Base-by-base conservation (phyloP, 53 echinoderm and acorn worm species). In the Antedon mediterranea region DNA sequence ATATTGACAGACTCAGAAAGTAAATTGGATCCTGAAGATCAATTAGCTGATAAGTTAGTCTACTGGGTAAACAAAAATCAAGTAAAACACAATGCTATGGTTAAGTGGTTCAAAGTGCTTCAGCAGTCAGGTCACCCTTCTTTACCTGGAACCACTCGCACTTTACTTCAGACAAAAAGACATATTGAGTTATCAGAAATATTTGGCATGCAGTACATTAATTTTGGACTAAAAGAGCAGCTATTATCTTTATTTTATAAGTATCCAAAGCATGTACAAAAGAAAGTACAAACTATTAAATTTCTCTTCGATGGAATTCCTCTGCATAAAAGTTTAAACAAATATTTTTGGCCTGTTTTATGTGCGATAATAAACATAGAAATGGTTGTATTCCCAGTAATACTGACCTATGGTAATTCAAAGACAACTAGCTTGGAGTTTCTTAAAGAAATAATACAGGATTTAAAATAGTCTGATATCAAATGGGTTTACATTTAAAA, bases 141-240 rank as follows among this genome's bases (percentile, higher is more conserved):
- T 73, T 37, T 81, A 43, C 86, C 86, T 43, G 28, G 73, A 28
- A 77, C 77, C 6, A 73, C 86, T 31, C 82, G 82, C 3, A 86
- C 86, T 33, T 30, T 86, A 14, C 32, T 86, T 11, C 37, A 79
- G 72, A 85, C 86, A 73, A 86, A 86, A 34, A 76, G 76, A 43
- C 42, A 31, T 77, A 78, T 85, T 31, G 28, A 82, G 72, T 74
- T 78, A 18, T 73, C 43, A 32, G 43, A 42, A 73, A 26, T 73
- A 33, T 86, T 86, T 74, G 86, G 78, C 4, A 86, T 86, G 86
- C 78, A 86, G 74, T 86, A 86, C 74, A 77, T 78, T 31, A 72
- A 86, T 71, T 72, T 86, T 72, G 86, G 86, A 44, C 28, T 86
- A 43, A 28, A 32, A 28, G 44, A 73, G 30, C 81, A 81, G 77